phyloP scores from a whole-genome alignment of 1,140 invertebrate species.

The Zaprionus tsacasi region DNA sequence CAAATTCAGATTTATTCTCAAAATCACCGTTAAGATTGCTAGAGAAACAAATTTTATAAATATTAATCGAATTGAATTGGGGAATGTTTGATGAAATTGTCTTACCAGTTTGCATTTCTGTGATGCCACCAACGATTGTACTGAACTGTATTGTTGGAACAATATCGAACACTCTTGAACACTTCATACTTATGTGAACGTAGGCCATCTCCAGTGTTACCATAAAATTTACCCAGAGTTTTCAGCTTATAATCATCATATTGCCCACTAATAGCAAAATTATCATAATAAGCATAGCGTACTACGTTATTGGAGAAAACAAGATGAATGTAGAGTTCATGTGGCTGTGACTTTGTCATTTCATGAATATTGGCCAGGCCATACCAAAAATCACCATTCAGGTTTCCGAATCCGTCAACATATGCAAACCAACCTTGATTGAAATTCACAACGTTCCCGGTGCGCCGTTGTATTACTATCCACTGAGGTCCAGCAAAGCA shows the following conservation, averaged over 20 bases:
- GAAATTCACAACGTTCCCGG: conserved; percentile 1
- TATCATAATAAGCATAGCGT: conserved; percentile 27
- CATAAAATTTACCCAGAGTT: conserved; percentile 24
- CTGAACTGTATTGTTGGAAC: background rate
- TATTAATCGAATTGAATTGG: background rate
- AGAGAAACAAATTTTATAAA: background rate
- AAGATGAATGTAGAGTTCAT: conserved; percentile 31
- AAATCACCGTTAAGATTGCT: conserved; percentile 35
- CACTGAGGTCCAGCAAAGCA: conserved; percentile 11
- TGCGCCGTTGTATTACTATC: conserved; percentile 40
- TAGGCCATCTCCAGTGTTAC: conserved; percentile 27
- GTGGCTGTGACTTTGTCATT: conserved; percentile 12
- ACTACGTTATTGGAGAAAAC: conserved; percentile 22
- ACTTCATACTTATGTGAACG: conserved; percentile 24
- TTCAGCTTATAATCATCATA: conserved; percentile 22
- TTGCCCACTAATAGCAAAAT: conserved; percentile 27
- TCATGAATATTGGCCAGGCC: conserved; percentile 36
- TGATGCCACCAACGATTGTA: conserved; percentile 42
- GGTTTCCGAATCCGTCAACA: conserved; percentile 32
- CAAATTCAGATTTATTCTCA: conserved; percentile 20
- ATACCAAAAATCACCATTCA: conserved; percentile 32
- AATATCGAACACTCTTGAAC: conserved; percentile 19
- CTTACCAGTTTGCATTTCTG: conserved; percentile 26
- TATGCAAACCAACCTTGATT: conserved; percentile 35
- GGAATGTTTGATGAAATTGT: too few relatives aligned